A percentile compares a stretch with the other conserved stretches of the same genome.
These are phyloP conservation scores for Caradrina kadenii DNA, from an alignment of 2,888 invertebrate genomes.

Conservation along the genomic window DNA sequence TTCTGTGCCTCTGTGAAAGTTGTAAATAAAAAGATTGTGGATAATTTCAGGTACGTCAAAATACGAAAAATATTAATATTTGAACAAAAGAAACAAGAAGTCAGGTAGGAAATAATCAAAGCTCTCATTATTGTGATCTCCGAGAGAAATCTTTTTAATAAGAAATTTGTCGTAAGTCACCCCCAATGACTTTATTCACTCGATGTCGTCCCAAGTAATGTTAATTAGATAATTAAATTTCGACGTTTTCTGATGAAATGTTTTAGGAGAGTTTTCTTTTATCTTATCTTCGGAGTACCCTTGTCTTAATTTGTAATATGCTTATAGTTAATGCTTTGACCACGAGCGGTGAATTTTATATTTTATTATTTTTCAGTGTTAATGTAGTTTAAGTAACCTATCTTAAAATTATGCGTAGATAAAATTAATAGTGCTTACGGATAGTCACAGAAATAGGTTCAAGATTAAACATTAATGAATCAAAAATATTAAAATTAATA, in stretches of 20 bases:
- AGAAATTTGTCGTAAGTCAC: conserved; percentile 74
- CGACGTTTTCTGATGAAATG: conserved; percentile 74
- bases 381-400: background rate
- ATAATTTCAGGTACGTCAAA: conserved; percentile 5
- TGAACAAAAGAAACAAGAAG: conserved; percentile 48
- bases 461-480: background rate
- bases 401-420: no score
- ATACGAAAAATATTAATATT: conserved; percentile 12
- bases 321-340: conserved; percentile 44
- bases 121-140: conserved; percentile 67
- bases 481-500: no score
- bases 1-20: background rate
- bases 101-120: conserved; percentile 69
- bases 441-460: no score
- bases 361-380: background rate
- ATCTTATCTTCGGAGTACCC: conserved; percentile 54
- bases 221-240: conserved; percentile 82
- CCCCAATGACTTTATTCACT: conserved; percentile 77
- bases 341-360: conserved; percentile 8
- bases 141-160: conserved; percentile 71
- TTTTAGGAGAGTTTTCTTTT: conserved; percentile 68
- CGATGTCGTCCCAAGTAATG: conserved; percentile 75
- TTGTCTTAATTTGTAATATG: conserved; percentile 55
- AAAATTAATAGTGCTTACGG: no score
- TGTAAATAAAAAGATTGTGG: background rate